Evolutionary conservation across 1,140 invertebrate genomes (phyloP), one percentile per base, ranked within the genome.

Genomic region (Scaptomyza hsui): DNA sequence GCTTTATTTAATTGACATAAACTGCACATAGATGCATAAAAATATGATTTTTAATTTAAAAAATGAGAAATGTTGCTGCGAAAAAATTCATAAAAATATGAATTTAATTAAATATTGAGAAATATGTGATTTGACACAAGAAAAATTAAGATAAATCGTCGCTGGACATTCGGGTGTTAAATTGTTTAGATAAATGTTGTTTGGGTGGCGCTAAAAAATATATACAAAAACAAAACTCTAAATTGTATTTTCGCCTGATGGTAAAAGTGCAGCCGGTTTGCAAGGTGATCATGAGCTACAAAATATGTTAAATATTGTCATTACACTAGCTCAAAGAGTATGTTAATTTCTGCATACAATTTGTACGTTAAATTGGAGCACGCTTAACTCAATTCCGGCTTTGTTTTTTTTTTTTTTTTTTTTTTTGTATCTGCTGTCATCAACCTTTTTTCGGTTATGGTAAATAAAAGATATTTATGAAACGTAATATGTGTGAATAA

Each of bases 251-350:
- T 64, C 21, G 44, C 24, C 24, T 3, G 24, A 29, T 63, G 16
- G 67, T 67, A 70, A 67, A 73, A 76, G 60, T 76, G 47, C 55
- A 71, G 61, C 69, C 60, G 56, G 68, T 51, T 82, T 56, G 48
- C 45, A 39, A 21, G 51, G 16, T 75, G 72, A 16, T 79, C 75
- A 73, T 70, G 76, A 80, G 44, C 76, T 71, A 65, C 39, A 73
- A 83, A 70, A 47, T 74, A 80, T 76, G 61, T 56, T 80, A 61
- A 80, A 64, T 67, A 61, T 80, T 44, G 47, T 24, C n/a, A 29
- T 29, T 48, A 45, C 75, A 35, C 65, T 75, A 15, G 19, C 42
- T 26, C 10, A 19, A 10, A 4, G 24, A 41, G 53, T 29, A 51
- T 32, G 29, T 21, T 3, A 16, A 24, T 9, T 57, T 0, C 4